phyloP scores from a whole-genome alignment of 64 coral and sea anemone genomes.

The Montipora cactus region DNA sequence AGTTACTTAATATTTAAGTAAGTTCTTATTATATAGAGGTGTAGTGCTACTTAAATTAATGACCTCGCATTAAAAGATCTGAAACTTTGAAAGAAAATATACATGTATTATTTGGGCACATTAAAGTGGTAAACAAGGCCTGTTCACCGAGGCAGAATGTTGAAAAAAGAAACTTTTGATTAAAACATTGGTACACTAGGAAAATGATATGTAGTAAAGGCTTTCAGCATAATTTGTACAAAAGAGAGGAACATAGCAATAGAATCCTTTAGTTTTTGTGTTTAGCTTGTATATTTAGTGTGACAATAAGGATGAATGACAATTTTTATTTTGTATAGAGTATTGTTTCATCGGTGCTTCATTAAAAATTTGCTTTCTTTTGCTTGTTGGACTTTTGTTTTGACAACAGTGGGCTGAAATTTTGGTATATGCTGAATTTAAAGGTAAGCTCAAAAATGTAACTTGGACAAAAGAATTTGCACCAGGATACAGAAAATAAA shows the following conservation, averaged over 20 bases:
- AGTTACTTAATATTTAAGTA: not conserved
- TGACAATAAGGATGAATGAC: not conserved
- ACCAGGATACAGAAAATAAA: no score
- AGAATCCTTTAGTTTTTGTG: not conserved
- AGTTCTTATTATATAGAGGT: not conserved
- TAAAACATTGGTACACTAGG: no score
- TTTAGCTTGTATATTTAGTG: not conserved
- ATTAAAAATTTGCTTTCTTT: not conserved
- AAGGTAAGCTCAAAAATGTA: no score
- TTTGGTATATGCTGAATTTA: no score
- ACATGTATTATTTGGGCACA: not conserved
- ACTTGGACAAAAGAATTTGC: no score
- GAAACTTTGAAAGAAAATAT: not conserved
- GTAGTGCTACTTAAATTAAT: not conserved
- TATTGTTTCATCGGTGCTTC: not conserved
- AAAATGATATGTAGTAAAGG: no score
- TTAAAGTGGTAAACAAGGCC: not conserved
- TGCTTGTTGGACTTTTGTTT: not conserved
- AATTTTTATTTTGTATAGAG: constrained; percentile 33
- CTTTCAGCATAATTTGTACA: no score
- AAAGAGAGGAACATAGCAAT: not conserved
- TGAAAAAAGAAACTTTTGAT: no score
- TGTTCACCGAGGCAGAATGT: not conserved
- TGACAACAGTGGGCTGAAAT: not conserved
- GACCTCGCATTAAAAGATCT: no score